Percentiles rank a stretch among this genome's conserved stretches.
These are phyloP conservation scores for Ommatoiulus sabulosus DNA, from an alignment of 2,888 invertebrate species.

Conservation along the genomic window DNA sequence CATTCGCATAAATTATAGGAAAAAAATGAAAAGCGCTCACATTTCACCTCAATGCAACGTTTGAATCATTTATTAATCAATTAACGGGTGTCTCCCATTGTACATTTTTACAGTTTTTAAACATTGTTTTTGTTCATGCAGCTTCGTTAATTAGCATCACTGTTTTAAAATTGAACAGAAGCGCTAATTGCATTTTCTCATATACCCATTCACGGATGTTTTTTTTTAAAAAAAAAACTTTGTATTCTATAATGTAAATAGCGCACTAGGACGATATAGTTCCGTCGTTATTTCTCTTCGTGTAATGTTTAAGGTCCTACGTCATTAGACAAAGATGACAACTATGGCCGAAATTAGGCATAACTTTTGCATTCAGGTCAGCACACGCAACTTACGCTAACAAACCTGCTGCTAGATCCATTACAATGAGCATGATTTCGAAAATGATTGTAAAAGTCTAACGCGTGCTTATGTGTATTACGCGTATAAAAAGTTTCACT, in stretches of 20 bases:
- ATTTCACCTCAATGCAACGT: too few relatives aligned
- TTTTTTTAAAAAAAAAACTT: not conserved
- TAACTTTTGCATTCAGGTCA: conserved; percentile 38
- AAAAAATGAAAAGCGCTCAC: too few relatives aligned
- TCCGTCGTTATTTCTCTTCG: not conserved
- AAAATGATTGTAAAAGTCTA: conserved; percentile 38
- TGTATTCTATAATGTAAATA: not conserved
- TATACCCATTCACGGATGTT: not conserved
- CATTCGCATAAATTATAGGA: too few relatives aligned
- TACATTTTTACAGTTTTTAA: not conserved
- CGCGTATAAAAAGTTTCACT: conserved; percentile 1
- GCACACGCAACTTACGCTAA: not conserved
- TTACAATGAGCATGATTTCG: conserved; percentile 30
- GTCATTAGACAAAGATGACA: conserved; percentile 38
- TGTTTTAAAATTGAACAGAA: not conserved
- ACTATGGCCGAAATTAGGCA: conserved; percentile 9
- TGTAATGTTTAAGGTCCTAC: not conserved
- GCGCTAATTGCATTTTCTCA: not conserved
- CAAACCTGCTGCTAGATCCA: conserved; percentile 24
- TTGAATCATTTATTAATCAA: too few relatives aligned
- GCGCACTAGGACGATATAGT: conserved; percentile 1
- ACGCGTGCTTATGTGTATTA: conserved; percentile 16
- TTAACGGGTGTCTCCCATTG: too few relatives aligned
- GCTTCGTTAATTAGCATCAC: not conserved
- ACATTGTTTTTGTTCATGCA: too few relatives aligned